These are phyloP conservation scores for Cydia fagiglandana DNA, from an alignment of 1,140 invertebrate genomes.

Conservation along the genomic window DNA sequence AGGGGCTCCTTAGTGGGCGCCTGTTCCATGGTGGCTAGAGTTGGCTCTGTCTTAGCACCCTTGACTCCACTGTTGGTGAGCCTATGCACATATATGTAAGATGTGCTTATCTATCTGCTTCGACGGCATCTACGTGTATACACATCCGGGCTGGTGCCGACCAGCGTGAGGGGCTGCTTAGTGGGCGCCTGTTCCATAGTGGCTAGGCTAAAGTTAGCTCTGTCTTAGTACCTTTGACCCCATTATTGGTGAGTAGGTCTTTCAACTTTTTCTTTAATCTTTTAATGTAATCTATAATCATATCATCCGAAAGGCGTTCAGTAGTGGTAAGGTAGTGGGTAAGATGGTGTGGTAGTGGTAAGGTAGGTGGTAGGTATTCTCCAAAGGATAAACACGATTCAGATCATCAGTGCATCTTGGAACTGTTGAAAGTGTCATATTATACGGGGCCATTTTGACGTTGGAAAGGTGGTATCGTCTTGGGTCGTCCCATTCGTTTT, in stretches of 20 bases:
- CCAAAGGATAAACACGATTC: no score
- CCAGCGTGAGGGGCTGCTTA: background rate
- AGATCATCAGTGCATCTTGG: no score
- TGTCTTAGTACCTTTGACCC: background rate
- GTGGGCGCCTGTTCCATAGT: background rate
- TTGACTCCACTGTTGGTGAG: constrained; percentile 76
- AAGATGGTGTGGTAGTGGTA: no score
- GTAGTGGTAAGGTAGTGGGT: no score
- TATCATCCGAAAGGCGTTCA: no score
- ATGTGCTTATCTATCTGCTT: background rate
- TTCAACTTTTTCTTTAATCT: no score
- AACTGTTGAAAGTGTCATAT: no score
- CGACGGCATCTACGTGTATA: background rate
- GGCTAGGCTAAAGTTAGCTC: background rate
- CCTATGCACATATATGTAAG: background rate
- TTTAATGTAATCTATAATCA: no score
- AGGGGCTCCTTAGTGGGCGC: background rate
- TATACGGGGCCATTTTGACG: no score
- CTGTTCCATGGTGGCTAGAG: background rate
- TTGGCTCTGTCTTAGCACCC: background rate
- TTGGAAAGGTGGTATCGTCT: no score
- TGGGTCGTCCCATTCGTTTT: no score
- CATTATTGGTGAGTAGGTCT: background rate
- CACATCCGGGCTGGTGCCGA: background rate
- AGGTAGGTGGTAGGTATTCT: no score